Evolutionary conservation across 2,888 invertebrate species (phyloP).

Genomic region (Nesidiocoris tenuis): DNA sequence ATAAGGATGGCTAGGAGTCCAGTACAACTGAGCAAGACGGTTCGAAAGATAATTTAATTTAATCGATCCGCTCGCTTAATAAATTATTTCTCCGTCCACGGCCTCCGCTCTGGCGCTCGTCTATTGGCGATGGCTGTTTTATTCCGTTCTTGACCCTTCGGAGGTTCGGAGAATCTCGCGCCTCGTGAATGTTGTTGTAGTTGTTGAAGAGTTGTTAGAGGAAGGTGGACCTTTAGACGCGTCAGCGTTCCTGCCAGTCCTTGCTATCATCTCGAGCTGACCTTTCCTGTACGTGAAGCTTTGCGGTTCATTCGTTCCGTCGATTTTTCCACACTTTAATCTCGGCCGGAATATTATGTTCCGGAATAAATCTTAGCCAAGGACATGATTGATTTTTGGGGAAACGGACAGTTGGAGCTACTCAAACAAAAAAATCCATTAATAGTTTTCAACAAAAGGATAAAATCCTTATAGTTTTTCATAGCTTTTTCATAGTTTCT

Average conservation of each 20-base stretch:
- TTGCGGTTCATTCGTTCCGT: too few relatives aligned
- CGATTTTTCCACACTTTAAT: not conserved
- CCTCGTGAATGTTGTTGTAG: not conserved
- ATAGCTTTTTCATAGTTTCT: too few relatives aligned
- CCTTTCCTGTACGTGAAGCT: too few relatives aligned
- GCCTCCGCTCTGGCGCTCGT: not conserved
- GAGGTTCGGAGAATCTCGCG: not conserved
- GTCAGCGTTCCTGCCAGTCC: not conserved
- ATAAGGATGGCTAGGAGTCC: too few relatives aligned
- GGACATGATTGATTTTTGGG: too few relatives aligned
- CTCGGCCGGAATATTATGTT: not conserved
- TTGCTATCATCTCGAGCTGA: not conserved
- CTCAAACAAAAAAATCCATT: too few relatives aligned
- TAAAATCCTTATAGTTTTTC: too few relatives aligned
- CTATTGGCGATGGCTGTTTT: not conserved
- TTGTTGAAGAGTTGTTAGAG: not conserved
- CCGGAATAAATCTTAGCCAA: too few relatives aligned
- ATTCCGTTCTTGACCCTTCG: not conserved
- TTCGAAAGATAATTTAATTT: not conserved
- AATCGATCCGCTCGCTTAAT: not conserved
- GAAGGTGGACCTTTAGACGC: not conserved
- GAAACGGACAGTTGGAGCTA: too few relatives aligned
- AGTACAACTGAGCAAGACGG: too few relatives aligned
- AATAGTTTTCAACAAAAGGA: too few relatives aligned
- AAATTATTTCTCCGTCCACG: not conserved